Conservation (phyloP, 2,797 vertebrate species). For the Squalus acanthias region DNA sequence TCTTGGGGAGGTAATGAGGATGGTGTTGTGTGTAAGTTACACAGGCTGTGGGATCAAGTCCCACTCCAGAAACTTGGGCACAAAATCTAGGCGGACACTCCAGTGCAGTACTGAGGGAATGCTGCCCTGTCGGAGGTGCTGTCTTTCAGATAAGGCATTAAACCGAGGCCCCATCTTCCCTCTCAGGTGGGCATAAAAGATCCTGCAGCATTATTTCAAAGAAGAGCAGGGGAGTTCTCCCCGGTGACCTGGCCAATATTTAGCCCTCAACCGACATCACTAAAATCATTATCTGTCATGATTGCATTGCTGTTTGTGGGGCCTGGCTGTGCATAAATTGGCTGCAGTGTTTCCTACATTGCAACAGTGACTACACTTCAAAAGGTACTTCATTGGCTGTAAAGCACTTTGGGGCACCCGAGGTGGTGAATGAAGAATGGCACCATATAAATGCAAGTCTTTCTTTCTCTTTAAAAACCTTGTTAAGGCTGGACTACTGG, state of each 20-base stretch:
- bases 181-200: too few species aligned
- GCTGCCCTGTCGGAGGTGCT: neutral
- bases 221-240: too few species aligned
- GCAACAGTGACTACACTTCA: neutral
- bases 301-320: neutral
- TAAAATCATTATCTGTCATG: too few species aligned
- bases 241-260: neutral
- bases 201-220: too few species aligned
- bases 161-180: neutral
- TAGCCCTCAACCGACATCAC: neutral
- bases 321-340: neutral
- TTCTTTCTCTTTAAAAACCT: neutral
- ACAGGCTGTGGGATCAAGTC: neutral
- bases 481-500: neutral
- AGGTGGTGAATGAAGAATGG: neutral
- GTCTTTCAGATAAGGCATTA: neutral
- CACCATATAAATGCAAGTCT: neutral
- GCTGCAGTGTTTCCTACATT: neutral
- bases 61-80: neutral
- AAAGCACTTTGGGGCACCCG: neutral
- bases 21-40: neutral
- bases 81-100: neutral
- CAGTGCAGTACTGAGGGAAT: neutral
- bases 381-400: neutral
- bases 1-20: neutral